Base-by-base conservation (phyloP, 2,113 vertebrate species). In the Atractosteus spatula region DNA sequence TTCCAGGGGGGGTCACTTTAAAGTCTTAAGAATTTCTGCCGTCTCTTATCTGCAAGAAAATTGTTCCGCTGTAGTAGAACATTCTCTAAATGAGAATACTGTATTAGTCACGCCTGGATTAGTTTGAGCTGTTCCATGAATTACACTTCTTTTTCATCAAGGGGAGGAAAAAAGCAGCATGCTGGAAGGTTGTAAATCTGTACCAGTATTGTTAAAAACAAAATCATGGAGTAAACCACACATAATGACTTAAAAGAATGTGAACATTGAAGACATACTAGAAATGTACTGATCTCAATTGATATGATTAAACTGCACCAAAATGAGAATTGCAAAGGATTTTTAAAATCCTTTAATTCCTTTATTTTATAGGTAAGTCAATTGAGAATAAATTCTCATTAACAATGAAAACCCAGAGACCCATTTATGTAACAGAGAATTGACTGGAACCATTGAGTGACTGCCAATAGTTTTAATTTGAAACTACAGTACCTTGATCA, bases 51-150 rank as follows among this genome's bases (percentile, higher is more conserved):
- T 73, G 11, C 55, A 43, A 41, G 43, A 51, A 73, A 57, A 68
- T 47, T 61, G 41, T 42, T 68, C 10, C 64, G 45, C 71, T 51
- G 55, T 81, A 42, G 62, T 57, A 43, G 12, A 68, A 41, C 16
- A 65, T 45, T 55, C 65, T 69, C 55, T 69, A 71, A 78, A 62
- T 57, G 16, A 74, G 79, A 82, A 78, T 71, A 73, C 71, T 75
- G 79, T 66, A 73, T 76, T 0, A 74, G 72, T 73, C 68, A 70
- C 70, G 78, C 77, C 77, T 76, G 76, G 81, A 79, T 74, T 72
- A 65, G 69, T 42, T 59, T 11, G 76, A 74, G 68, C 73, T 70
- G 71, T 71, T 74, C 71, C 69, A 56, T 70, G 56, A 71, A 47
- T 51, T 10, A 71, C 44, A 29, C 43, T 71, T 62, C 56, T 55